Evolutionary conservation across 2,113 vertebrate species (phyloP), one percentile per base, ranked within the genome.

Genomic region (Uria aalge): DNA sequence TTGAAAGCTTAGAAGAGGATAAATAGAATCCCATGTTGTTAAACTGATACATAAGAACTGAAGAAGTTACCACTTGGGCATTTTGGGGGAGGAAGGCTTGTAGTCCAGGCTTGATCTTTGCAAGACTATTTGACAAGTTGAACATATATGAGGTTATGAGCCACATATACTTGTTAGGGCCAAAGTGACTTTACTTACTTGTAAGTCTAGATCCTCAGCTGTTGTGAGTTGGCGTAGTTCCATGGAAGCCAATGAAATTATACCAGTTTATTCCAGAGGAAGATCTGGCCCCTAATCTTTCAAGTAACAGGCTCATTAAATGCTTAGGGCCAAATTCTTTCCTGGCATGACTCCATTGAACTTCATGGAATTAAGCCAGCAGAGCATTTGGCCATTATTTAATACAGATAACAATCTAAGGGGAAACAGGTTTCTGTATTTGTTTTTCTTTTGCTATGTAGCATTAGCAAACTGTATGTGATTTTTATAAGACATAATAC

Each of bases 341-440:
- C 60, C 62, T 96, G 95, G 80, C 73, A 30, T 64, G 36, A 73
- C 29, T 95, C 80, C 83, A 85, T n/a, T 76, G 76, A 93, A 64
- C 30, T 75, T 92, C 71, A 86, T 94, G 92, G 95, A 96, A 89
- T 91, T 77, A 91, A 86, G 88, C 79, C 85, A 94, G 72, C 68
- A 81, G 52, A 92, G 53, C 90, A 91, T 94, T 97, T 96, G 93
- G 90, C 85, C 76, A n/a, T 94, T 96, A 92, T 93, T 96, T 92
- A 86, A 88, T 41, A 45, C 68, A 64, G 94, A 96, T 92, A 80
- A 75, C 48, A 75, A 84, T 96, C 79, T 95, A 94, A 92, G 79
- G 64, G 30, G 62, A 96, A 93, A 75, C 90, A 94, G 75, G 83
- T 96, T 90, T 94, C 64, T 84, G 26, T 88, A 71, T 77, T 85